These are phyloP conservation scores for Montipora efflorescens DNA, from an alignment of 64 coral and sea anemone species.

Conservation along the genomic window DNA sequence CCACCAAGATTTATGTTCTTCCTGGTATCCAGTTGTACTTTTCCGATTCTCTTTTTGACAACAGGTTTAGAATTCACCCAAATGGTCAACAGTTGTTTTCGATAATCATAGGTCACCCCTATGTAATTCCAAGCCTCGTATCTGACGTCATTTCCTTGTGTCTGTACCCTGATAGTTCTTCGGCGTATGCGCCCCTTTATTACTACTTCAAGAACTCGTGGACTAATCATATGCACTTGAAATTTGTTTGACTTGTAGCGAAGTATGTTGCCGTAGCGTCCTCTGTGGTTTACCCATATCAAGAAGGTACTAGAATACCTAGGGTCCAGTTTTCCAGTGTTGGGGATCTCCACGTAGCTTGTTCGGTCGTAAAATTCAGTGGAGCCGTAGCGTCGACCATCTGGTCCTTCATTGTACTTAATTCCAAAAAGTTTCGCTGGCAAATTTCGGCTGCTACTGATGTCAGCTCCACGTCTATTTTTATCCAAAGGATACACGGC, in stretches of 20 bases:
- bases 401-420: slow-evolving; percentile 54
- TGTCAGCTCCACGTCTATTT: slow-evolving; percentile 27
- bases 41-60: slow-evolving; percentile 47
- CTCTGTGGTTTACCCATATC: slow-evolving; percentile 67
- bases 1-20: slow-evolving; percentile 68
- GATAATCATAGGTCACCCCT: slow-evolving; percentile 63
- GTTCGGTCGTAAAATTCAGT: slow-evolving; percentile 63
- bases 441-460: slow-evolving; percentile 10
- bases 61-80: slow-evolving; percentile 85
- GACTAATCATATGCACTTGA: slow-evolving; percentile 50
- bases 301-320: slow-evolving; percentile 72
- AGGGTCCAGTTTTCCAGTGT: slow-evolving; percentile 61
- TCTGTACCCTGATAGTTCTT: slow-evolving; percentile 15
- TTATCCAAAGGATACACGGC: slow-evolving; percentile 62
- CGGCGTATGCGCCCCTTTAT: slow-evolving; percentile 44
- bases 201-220: slow-evolving; percentile 47
- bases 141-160: slow-evolving; percentile 17
- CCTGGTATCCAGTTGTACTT: slow-evolving; percentile 71
- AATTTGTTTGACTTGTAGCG: slow-evolving; percentile 64
- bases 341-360: slow-evolving; percentile 77
- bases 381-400: slow-evolving; percentile 66
- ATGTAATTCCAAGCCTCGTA: slow-evolving; percentile 85
- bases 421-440: slow-evolving; percentile 32
- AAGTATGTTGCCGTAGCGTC: slow-evolving; percentile 60
- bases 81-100: slow-evolving; percentile 59